Evolutionary conservation across 2,888 invertebrate genomes (phyloP).

Genomic region (Celastrina argiolus): DNA sequence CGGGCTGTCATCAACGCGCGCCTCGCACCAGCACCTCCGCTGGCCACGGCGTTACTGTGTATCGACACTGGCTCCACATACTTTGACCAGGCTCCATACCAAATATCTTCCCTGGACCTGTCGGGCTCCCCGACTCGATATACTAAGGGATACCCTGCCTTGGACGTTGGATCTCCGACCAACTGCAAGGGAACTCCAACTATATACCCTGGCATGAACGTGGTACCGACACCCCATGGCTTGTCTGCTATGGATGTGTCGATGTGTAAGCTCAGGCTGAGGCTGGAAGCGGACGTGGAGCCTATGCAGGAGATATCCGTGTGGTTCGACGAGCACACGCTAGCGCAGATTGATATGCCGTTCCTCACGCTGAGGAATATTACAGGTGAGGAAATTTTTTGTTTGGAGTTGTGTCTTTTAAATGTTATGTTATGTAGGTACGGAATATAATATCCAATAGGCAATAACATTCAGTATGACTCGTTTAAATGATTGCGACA

Average conservation of each 20-base stretch:
- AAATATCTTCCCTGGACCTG: neutral
- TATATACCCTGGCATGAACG: neutral
- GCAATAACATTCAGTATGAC: too few species aligned
- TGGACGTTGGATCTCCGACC: neutral
- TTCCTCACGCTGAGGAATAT: slow-evolving; percentile 86
- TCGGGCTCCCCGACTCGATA: neutral
- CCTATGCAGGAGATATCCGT: slow-evolving; percentile 84
- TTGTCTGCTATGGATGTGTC: neutral
- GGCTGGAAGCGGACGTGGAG: slow-evolving; percentile 58
- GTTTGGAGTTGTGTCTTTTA: too few species aligned
- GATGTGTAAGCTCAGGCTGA: slow-evolving; percentile 42
- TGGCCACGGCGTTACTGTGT: slow-evolving; percentile 32
- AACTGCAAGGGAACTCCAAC: neutral
- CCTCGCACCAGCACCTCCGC: slow-evolving; percentile 36
- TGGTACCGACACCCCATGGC: neutral
- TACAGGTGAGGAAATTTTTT: slow-evolving; percentile 78
- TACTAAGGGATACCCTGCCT: neutral
- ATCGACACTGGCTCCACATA: neutral
- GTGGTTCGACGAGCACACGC: slow-evolving; percentile 90
- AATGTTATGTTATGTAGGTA: too few species aligned
- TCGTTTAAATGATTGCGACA: too few species aligned
- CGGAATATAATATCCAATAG: too few species aligned
- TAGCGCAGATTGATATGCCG: slow-evolving; percentile 86
- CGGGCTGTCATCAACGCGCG: slow-evolving; percentile 33
- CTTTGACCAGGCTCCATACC: neutral